Evolutionary conservation across 2,797 vertebrate species (phyloP).

Genomic region (Chaetophractus vellerosus): DNA sequence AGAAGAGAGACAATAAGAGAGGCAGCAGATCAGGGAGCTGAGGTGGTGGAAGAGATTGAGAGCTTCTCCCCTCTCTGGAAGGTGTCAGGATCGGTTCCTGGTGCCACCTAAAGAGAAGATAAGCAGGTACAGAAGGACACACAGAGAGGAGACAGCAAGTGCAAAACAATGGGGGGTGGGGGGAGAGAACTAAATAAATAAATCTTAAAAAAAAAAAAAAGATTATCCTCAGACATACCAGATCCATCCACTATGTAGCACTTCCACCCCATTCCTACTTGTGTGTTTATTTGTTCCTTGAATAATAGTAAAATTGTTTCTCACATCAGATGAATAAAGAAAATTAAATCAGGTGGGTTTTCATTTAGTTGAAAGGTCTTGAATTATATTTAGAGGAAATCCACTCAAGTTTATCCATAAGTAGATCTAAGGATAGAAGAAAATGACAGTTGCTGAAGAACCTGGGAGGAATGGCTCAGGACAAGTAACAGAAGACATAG

Average conservation of each 20-base stretch:
- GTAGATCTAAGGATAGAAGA: not conserved
- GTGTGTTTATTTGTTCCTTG: not conserved
- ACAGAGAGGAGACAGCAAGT: no score
- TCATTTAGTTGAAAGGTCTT: constrained; percentile 6
- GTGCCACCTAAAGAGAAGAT: no score
- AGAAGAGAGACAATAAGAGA: no score
- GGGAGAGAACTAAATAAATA: no score
- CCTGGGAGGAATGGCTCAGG: not conserved
- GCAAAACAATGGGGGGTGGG: no score
- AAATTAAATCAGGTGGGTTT: not conserved
- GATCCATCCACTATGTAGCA: not conserved
- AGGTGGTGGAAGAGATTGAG: no score
- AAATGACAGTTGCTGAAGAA: not conserved
- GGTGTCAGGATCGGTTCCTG: no score
- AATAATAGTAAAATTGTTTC: constrained; percentile 15
- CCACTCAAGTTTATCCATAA: not conserved
- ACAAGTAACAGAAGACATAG: not conserved
- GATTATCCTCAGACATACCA: not conserved
- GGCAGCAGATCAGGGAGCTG: no score
- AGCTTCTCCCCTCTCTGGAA: no score
- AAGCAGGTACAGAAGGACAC: no score
- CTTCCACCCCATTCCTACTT: not conserved
- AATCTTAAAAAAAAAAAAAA: not conserved
- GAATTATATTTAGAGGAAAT: not conserved
- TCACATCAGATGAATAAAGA: not conserved